Conservation (phyloP, 2,888 invertebrate genomes). For the Drosophila gaucha region DNA sequence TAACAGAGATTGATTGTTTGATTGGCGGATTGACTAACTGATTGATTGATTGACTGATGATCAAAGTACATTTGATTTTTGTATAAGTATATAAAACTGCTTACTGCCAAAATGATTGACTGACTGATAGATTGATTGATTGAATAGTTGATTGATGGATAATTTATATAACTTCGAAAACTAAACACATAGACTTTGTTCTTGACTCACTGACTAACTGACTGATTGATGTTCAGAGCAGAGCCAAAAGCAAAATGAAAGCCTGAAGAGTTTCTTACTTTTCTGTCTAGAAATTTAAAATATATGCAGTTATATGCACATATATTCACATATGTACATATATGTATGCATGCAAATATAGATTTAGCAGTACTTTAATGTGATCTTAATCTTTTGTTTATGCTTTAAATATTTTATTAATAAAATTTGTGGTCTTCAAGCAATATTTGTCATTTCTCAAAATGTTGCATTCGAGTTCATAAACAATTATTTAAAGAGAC, state of each 20-base stretch:
- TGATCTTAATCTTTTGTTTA: not conserved
- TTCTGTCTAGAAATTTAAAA: too few species aligned
- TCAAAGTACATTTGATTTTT: not conserved
- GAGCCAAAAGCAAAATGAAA: too few species aligned
- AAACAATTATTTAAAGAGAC: slow-evolving; percentile 3
- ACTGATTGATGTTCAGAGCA: not conserved
- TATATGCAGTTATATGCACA: too few species aligned
- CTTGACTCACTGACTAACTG: not conserved
- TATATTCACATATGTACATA: not conserved
- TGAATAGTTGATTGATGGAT: not conserved
- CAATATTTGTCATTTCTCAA: slow-evolving; percentile 9
- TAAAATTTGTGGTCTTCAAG: not conserved
- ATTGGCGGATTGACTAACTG: not conserved
- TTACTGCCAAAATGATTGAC: too few species aligned
- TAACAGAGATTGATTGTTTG: too few species aligned
- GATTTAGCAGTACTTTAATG: not conserved
- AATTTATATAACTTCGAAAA: not conserved
- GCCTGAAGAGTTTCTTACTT: too few species aligned
- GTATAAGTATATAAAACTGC: too few species aligned
- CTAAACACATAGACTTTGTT: not conserved
- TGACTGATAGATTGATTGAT: not conserved
- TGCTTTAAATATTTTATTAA: not conserved
- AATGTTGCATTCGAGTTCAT: slow-evolving; percentile 10
- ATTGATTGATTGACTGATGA: not conserved
- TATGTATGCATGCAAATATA: not conserved